Percentiles rank a stretch among this genome's conserved stretches.
phyloP scores from a whole-genome alignment of 2,797 vertebrate genomes.

The Tadarida brasiliensis region DNA sequence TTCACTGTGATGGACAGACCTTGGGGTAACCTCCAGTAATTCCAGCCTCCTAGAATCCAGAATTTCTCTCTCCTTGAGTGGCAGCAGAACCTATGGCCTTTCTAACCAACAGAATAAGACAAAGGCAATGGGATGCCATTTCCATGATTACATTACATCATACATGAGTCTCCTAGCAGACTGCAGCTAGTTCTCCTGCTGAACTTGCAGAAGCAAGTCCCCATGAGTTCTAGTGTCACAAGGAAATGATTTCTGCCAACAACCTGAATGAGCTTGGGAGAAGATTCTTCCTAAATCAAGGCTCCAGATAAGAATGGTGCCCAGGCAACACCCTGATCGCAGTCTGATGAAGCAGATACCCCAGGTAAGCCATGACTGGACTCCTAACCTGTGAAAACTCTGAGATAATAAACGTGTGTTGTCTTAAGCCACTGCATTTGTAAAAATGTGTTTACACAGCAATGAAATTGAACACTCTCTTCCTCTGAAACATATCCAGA shows the following conservation, averaged over 20 bases:
- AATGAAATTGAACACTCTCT: neutral
- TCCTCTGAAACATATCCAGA: neutral
- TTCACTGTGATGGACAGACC: neutral
- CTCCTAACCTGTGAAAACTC: neutral
- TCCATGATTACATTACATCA: neutral
- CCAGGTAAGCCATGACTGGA: neutral
- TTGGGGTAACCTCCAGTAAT: neutral
- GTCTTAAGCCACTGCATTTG: neutral
- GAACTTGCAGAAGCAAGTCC: neutral
- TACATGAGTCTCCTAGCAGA: neutral
- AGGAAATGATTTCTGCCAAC: neutral
- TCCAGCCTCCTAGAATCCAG: neutral
- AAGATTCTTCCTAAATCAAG: neutral
- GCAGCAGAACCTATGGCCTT: neutral
- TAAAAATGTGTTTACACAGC: neutral
- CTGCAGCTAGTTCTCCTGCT: neutral
- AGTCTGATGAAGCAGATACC: neutral
- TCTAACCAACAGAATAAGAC: neutral
- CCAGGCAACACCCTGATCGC: neutral
- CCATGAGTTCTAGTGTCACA: neutral
- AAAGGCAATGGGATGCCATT: neutral
- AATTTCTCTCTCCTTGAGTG: neutral
- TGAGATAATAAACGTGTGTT: neutral
- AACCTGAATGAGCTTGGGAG: neutral
- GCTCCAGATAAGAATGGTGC: neutral